Base-by-base conservation (phyloP, 1,140 invertebrate genomes). In the Saccostrea echinata region DNA sequence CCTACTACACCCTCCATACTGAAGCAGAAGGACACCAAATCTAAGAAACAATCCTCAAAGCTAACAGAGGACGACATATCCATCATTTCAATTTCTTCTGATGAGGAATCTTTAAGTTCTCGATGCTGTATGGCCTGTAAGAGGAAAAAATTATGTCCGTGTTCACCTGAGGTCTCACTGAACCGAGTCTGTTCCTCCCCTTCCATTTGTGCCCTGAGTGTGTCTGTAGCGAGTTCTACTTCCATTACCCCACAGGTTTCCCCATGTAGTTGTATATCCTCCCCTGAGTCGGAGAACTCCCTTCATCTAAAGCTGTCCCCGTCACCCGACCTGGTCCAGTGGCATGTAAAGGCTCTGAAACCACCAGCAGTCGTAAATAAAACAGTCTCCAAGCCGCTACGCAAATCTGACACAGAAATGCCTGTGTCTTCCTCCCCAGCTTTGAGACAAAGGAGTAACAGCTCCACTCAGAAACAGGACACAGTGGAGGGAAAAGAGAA, bases 81-180 rank as follows among this genome's bases (percentile, higher is more conserved):
- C 61, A 84, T 92, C n/a, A 80, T 88, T 18, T 91, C 91, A 4
- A 84, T 85, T n/a, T 90, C 90, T 13, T 92, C 92, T 9, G 92
- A 91, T 84, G 89, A 90, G n/a, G 90, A 90, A 84, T 92, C 91
- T 0, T 35, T 90, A 8, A 89, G 87, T 21, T 90, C 90, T 13
- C 51, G 84, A 4, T 92, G 91, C 83, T 92, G 91, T 86, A 82
- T 86, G 71, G 88, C 68, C 16, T 92, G 91, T 86, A 68, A 52
- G 81, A 86, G 61, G 24, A 89, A 85, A 27, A 91, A 91, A 27
- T 24, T 21, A 3, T 80, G 82, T 13, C 82, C 35, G 57, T 82
- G 83, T 57, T 85, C 84, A 55, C 76, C 89, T 51, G 80, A 83
- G 13, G 16, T 52, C 8, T 55, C 30, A n/a, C 35, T 86, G 64